Evolutionary conservation across 1,140 invertebrate species (phyloP), one percentile per base, ranked within the genome.

Genomic region (Druon quercuslanigerum): DNA sequence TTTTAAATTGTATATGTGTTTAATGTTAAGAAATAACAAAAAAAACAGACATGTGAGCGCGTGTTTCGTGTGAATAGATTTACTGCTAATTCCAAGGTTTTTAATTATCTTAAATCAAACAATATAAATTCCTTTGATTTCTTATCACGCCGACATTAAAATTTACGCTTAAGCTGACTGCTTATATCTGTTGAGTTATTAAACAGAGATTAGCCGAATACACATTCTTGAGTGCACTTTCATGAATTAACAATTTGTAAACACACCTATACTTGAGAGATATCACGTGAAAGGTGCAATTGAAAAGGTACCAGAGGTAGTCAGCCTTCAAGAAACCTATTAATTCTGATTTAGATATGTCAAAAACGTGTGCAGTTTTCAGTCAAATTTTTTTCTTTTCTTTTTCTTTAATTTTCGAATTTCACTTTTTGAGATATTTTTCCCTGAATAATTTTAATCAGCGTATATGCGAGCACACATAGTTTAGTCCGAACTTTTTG

Each of bases 241-340:
- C 14, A 25, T 11, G 11, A 56, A 14, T 40, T 40, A 40, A 46
- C 6, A 46, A 19, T 56, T 40, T 14, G 12, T 16, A 66, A 66
- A 66, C 11, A 14, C 3, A 0, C 13, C 33, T 40, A 40, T 72
- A 50, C 25, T 33, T 33, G 25, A 51, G n/a, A 50, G 71, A 72
- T 72, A 16, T 25, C 40, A 17, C 50, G 60, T 66, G 60, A 66
- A 66, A 66, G 60, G 60, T 66, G 25, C 14, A 16, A 46, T 46
- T 33, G 60, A 66, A 66, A 14, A 25, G 12, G 25, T 66, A 33
- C 46, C 60, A 66, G 16, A 66, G 16, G 11, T 46, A 66, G 60
- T 66, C 60, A 66, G 60, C 60, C 60, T 66, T 66, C 14, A 2
- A 8, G 25, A 66, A 66, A 66, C 25, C 60, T 66, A 33, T 66